Evolutionary conservation across 2,797 vertebrate species (phyloP), one percentile per base, ranked within the genome.

Genomic region (Masticophis lateralis): DNA sequence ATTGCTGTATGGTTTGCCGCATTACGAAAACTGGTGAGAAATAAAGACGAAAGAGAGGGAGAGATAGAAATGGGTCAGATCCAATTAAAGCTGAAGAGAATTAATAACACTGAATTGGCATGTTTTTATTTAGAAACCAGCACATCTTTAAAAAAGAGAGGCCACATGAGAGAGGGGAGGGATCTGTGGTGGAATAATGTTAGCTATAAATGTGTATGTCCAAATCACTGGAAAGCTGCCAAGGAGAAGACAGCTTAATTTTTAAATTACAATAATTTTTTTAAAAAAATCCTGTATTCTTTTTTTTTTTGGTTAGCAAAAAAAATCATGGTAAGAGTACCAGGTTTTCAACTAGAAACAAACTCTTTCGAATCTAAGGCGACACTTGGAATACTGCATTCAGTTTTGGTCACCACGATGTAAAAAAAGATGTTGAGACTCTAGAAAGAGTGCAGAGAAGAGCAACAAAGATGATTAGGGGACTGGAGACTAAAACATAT

Each of bases 81-180:
- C 69, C 69, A 91, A 83, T 91, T 91, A 91, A 79, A 91, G 22
- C 53, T 18, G n/a, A 37, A 91, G 20, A 83, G 55, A 83, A 79
- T 69, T 20, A 94, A 37, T 61, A 89, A 94, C 74, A 66, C 74
- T 74, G 59, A 92, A 11, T 79, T 20, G 28, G 4, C 0, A 4
- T 55, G 7, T 91, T 91, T 91, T 79, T 57, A 79, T 79, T 91
- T 79, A 91, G 90, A 57, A 90, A 57, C 32, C 32, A 91, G 16
- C 66, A 91, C 12, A 25, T 13, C 32, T 55, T 79, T 56, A 37
- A 43, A 79, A 22, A 43, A 79, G 9, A 83, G 20, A 83, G 74
- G 1, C 9, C 1, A 1, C 20, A 25, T 25, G 9, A 37, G n/a
- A 69, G 43, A 74, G 51, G 9, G 18, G 7, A 32, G 16, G 14